Conservation (phyloP, 53 echinoderm and acorn worm genomes). For the Stichopus horrens region DNA sequence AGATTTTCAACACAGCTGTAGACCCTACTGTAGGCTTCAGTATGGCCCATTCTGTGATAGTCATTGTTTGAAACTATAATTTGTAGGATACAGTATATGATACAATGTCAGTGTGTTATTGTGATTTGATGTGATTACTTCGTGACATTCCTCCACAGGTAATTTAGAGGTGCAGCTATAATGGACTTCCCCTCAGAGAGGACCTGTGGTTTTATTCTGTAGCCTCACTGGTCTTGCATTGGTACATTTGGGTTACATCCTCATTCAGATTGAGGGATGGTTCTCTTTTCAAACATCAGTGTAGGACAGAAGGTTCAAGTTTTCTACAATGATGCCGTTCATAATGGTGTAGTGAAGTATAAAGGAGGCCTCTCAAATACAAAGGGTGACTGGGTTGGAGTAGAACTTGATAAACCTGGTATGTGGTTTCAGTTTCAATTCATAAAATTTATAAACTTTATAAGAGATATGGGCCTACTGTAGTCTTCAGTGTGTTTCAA, state of each 20-base stretch:
- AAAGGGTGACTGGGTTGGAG: conserved; percentile 92
- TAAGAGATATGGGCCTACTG: not conserved
- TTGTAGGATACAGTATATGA: no score
- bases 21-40: no score
- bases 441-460: not conserved
- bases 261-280: conserved; percentile 54
- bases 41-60: no score
- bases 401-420: conserved; percentile 77
- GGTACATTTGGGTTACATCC: no score
- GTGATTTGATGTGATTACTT: no score
- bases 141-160: no score
- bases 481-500: not conserved
- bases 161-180: no score
- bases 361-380: conserved; percentile 82
- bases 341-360: conserved; percentile 74
- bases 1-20: no score
- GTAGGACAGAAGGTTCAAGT: conserved; percentile 92
- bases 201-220: not conserved
- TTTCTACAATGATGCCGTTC: conserved; percentile 67
- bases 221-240: not conserved
- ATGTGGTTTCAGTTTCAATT: not conserved
- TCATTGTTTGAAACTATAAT: no score
- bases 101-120: no score
- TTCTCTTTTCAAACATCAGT: conserved; percentile 85
- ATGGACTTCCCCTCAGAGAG: no score